These are phyloP conservation scores for Melinaea marsaeus DNA, from an alignment of 2,888 invertebrate species.

Conservation along the genomic window DNA sequence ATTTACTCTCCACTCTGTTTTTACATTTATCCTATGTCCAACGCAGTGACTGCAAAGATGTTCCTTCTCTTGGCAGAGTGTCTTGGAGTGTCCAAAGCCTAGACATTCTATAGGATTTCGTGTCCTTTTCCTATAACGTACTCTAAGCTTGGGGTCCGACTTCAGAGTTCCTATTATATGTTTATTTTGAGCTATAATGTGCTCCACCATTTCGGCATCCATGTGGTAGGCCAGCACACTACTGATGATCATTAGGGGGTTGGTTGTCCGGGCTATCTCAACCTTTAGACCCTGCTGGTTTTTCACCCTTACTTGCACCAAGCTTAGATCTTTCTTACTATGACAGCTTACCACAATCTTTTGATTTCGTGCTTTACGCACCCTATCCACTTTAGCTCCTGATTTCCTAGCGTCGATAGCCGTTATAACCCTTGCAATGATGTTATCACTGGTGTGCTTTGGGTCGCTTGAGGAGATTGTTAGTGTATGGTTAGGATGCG, in stretches of 20 bases:
- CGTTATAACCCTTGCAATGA: constrained; percentile 9
- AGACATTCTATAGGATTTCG: no score
- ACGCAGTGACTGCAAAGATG: not conserved
- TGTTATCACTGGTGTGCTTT: constrained; percentile 5
- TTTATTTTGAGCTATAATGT: constrained; percentile 5
- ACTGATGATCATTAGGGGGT: constrained; percentile 15
- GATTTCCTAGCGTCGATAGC: constrained; percentile 8
- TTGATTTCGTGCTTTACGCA: constrained; percentile 16
- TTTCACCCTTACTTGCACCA: constrained; percentile 3
- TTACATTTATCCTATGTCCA: not conserved
- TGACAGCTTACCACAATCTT: constrained; percentile 12
- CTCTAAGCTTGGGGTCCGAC: not conserved
- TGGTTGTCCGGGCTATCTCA: constrained; percentile 14
- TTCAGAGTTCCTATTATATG: not conserved
- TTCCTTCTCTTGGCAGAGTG: no score
- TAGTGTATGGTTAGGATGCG: constrained; percentile 10
- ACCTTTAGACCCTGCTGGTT: constrained; percentile 4
- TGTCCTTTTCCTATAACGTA: not conserved
- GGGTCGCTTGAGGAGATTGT: constrained; percentile 13
- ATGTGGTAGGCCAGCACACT: constrained; percentile 22
- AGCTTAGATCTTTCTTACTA: constrained; percentile 5
- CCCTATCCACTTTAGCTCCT: constrained; percentile 12
- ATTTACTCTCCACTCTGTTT: not conserved
- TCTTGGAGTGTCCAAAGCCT: no score
- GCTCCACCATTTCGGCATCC: constrained; percentile 20